A percentile compares a stretch with the other conserved stretches of the same genome.
These are phyloP conservation scores for Stigmatopora nigra DNA, from an alignment of 2,113 vertebrate species.

Conservation along the genomic window DNA sequence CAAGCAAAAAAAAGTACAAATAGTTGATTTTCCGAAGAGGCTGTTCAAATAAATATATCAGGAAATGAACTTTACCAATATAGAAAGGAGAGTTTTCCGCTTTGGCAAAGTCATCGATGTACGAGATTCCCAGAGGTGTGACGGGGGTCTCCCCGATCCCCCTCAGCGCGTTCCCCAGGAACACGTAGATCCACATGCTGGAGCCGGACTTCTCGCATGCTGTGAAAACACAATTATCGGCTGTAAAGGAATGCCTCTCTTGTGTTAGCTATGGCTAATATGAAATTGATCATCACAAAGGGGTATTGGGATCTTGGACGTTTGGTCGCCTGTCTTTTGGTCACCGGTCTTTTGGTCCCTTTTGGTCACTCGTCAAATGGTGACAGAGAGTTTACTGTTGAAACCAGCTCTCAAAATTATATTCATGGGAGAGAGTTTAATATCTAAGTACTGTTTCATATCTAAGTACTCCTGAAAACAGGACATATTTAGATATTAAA, in stretches of 20 bases:
- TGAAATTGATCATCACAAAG: not conserved
- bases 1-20: not conserved
- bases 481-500: too few species aligned
- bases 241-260: not conserved
- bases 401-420: too few species aligned
- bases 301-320: too few species aligned
- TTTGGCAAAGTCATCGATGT: slow-evolving; percentile 85
- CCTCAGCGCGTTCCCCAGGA: slow-evolving; percentile 83
- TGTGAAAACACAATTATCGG: slow-evolving; percentile 37
- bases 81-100: slow-evolving; percentile 82
- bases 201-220: slow-evolving; percentile 72
- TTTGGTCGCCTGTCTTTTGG: too few species aligned
- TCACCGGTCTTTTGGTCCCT: too few species aligned
- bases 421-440: too few species aligned
- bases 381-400: too few species aligned
- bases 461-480: too few species aligned
- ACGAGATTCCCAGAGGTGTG: slow-evolving; percentile 82
- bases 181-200: slow-evolving; percentile 82
- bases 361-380: too few species aligned
- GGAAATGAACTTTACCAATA: slow-evolving; percentile 68
- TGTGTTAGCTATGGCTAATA: not conserved
- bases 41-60: not conserved
- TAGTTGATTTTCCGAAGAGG: not conserved
- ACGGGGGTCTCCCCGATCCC: slow-evolving; percentile 88
- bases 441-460: too few species aligned